phyloP scores from a whole-genome alignment of 2,888 invertebrate genomes.

The Lamellibrachia satsuma region DNA sequence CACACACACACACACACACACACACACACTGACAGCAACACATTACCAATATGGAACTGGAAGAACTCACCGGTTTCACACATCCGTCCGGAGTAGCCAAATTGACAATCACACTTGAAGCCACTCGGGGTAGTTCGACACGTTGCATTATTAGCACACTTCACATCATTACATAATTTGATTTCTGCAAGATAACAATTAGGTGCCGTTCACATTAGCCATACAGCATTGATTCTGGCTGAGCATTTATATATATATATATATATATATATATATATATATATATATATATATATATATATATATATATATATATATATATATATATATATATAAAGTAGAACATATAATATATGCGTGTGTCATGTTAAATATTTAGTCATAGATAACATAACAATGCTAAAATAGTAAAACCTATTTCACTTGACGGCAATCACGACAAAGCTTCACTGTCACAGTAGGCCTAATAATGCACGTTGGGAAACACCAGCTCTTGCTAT shows the following conservation, averaged over 20 bases:
- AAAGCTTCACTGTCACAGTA: too few species aligned
- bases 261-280: too few species aligned
- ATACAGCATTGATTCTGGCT: too few species aligned
- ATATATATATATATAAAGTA: too few species aligned
- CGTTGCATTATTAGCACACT: constrained; percentile 17
- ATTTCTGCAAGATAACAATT: background rate
- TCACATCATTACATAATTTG: background rate
- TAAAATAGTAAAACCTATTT: too few species aligned
- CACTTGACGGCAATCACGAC: too few species aligned
- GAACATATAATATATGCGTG: too few species aligned
- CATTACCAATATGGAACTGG: background rate
- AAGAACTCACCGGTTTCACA: background rate
- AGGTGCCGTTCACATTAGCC: background rate
- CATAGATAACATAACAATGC: background rate
- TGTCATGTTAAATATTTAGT: background rate
- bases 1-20: background rate
- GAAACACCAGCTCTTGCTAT: too few species aligned
- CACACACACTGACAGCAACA: background rate
- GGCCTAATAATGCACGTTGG: too few species aligned
- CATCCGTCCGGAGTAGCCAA: background rate
- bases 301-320: too few species aligned
- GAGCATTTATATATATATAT: too few species aligned
- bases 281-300: too few species aligned
- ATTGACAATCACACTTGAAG: background rate
- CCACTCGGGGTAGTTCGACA: background rate